phyloP scores from a whole-genome alignment of 2,113 vertebrate genomes.

The Camarhynchus parvulus region DNA sequence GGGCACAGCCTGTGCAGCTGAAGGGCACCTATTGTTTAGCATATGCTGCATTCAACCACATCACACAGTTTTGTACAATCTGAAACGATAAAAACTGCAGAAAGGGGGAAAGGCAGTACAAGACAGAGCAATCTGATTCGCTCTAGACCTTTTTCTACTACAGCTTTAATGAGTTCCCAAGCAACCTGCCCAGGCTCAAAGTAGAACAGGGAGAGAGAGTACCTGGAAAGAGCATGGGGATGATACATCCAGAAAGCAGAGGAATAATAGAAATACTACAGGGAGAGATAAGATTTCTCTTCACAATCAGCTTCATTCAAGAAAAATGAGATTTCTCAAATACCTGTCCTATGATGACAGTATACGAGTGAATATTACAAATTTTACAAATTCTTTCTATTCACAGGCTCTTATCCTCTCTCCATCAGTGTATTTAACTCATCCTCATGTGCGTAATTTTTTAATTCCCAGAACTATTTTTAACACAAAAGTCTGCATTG shows the following conservation, averaged over 20 bases:
- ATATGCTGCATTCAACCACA: not conserved
- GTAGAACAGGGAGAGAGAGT: not conserved
- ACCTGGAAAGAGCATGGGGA: not conserved
- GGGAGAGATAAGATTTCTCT: not conserved
- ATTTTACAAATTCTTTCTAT: not conserved
- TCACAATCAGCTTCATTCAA: not conserved
- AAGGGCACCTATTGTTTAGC: not conserved
- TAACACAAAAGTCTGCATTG: not conserved
- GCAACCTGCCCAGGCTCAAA: not conserved
- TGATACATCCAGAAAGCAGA: not conserved
- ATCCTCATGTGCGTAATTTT: not conserved
- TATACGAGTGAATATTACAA: rapidly evolving
- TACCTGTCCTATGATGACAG: not conserved
- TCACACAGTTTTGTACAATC: not conserved
- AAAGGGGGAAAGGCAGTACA: not conserved
- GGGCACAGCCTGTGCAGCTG: not conserved
- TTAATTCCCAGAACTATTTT: not conserved
- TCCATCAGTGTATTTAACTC: not conserved
- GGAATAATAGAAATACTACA: not conserved
- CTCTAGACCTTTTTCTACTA: not conserved
- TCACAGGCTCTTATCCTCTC: not conserved
- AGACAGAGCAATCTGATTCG: not conserved
- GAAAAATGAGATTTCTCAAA: not conserved
- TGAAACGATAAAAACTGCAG: not conserved
- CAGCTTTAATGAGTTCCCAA: not conserved